Percentiles rank a stretch among this genome's conserved stretches.
phyloP scores from a whole-genome alignment of 2,113 vertebrate species.

The Neopipo cinnamomea region DNA sequence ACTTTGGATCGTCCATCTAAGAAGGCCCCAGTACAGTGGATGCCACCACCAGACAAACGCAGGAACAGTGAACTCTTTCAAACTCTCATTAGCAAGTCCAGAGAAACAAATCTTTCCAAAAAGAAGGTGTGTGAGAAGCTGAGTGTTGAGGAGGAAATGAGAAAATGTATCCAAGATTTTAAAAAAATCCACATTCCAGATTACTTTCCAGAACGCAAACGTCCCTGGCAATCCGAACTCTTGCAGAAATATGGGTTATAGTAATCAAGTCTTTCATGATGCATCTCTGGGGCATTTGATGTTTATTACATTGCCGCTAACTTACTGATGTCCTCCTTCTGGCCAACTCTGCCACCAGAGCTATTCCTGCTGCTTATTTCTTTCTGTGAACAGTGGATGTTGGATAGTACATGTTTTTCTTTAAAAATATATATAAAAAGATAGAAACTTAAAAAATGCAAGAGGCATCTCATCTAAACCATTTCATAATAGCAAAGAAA shows the following conservation, averaged over 20 bases:
- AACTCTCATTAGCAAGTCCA: conserved; percentile 85
- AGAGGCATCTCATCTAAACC: conserved; percentile 41
- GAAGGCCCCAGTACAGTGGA: conserved; percentile 83
- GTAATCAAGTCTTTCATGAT: conserved; percentile 10
- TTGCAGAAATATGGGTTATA: conserved; percentile 88
- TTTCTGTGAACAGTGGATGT: conserved; percentile 72
- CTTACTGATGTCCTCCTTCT: conserved; percentile 44
- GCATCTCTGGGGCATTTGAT: conserved; percentile 18
- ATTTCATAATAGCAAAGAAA: conserved; percentile 58
- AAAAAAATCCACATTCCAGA: conserved; percentile 88
- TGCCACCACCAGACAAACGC: conserved; percentile 84
- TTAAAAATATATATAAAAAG: conserved; percentile 50
- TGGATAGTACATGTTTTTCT: conserved; percentile 64
- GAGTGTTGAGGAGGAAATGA: conserved; percentile 88
- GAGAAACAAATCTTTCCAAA: conserved; percentile 84
- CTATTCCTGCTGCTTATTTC: conserved; percentile 71
- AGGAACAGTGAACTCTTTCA: conserved; percentile 92
- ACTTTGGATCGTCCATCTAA: conserved; percentile 86
- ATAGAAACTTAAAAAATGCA: conserved; percentile 18
- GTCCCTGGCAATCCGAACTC: conserved; percentile 89
- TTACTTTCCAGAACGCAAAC: conserved; percentile 86
- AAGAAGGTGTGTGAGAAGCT: conserved; percentile 87
- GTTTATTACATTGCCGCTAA: conserved; percentile 62
- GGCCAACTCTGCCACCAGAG: conserved; percentile 53
- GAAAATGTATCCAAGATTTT: conserved; percentile 90